A percentile compares a stretch with the other conserved stretches of the same genome.
Evolutionary conservation across 1,140 invertebrate genomes (phyloP).

Genomic region (Acromyrmex charruanus): DNA sequence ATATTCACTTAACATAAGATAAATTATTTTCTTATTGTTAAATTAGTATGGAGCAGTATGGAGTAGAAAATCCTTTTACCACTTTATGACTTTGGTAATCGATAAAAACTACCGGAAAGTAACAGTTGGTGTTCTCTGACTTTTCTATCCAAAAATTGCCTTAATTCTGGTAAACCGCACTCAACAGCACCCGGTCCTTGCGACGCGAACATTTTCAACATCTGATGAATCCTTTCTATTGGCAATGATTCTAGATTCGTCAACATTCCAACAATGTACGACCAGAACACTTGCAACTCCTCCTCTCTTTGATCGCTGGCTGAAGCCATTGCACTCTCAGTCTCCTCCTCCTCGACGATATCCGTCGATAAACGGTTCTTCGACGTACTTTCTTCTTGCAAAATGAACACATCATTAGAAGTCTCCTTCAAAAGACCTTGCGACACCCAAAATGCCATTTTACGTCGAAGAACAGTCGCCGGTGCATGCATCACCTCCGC

Average conservation of each 20-base stretch:
- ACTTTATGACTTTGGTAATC: constrained; percentile 90
- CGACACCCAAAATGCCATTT: constrained; percentile 97
- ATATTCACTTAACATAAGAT: background rate
- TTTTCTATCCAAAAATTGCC: constrained; percentile 96
- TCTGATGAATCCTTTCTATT: constrained; percentile 97
- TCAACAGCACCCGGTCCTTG: constrained; percentile 94
- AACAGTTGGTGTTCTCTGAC: constrained; percentile 95
- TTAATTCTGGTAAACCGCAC: constrained; percentile 95
- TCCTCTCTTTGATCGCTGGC: constrained; percentile 97
- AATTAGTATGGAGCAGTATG: background rate
- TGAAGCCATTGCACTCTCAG: constrained; percentile 97
- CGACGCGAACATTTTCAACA: constrained; percentile 98
- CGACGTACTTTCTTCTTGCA: constrained; percentile 91
- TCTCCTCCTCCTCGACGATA: constrained; percentile 95
- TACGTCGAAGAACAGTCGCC: constrained; percentile 92
- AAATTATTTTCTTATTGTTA: constrained; percentile 24
- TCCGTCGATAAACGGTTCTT: constrained; percentile 87
- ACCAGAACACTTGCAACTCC: constrained; percentile 98
- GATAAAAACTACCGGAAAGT: constrained; percentile 94
- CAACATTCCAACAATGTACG: constrained; percentile 98
- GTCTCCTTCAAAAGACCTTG: constrained; percentile 94
- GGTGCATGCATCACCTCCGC: constrained; percentile 94
- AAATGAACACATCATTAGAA: constrained; percentile 90
- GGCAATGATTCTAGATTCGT: constrained; percentile 97
- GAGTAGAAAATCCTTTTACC: background rate